Base-by-base conservation (phyloP, 2,113 vertebrate genomes). In the Plotosus lineatus region DNA sequence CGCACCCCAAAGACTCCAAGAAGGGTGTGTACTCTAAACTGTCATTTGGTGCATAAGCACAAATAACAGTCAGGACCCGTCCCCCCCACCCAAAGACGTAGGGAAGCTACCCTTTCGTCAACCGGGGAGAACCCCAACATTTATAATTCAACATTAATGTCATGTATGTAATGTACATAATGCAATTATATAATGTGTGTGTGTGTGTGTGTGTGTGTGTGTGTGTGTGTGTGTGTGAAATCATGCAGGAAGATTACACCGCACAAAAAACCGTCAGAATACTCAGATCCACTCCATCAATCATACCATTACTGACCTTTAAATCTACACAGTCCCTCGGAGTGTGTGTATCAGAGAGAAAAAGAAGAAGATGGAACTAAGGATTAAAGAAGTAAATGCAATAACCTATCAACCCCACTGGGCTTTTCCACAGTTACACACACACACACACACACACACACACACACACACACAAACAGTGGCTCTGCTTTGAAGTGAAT, bases 261-360 rank as follows among this genome's bases (percentile, higher is more conserved):
- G 75, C 53, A 80, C 81, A 84, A 84, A 85, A 83, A 82, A 82
- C 85, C 82, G 82, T 85, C 76, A 82, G 80, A 75, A 58, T 4
- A 10, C 84, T 68, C 26, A 15, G 46, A 53, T 58, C 17, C 31
- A 31, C 60, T 81, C 60, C 79, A 68, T 76, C 85, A 84, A 84
- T 84, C 81, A 89, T 86, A 89, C 85, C 83, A 88, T 82, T 69
- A 72, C 75, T 84, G 84, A 89, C 89, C 89, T 90, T 90, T 90
- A 89, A 89, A 89, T 89, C 88, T 86, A 21, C 68, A 44, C 75
- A 78, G 85, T 75, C 84, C 83, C 75, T 84, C 76, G 81, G 85
- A 76, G 82, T 78, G 51, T 74, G 65, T 23, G 75, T 72, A 48
- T 65, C 58, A 51, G 65, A 61, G 55, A 50, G 46, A 21, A 10